Conservation (phyloP, 1,140 invertebrate genomes). For the Rhyacophila brunnea region DNA sequence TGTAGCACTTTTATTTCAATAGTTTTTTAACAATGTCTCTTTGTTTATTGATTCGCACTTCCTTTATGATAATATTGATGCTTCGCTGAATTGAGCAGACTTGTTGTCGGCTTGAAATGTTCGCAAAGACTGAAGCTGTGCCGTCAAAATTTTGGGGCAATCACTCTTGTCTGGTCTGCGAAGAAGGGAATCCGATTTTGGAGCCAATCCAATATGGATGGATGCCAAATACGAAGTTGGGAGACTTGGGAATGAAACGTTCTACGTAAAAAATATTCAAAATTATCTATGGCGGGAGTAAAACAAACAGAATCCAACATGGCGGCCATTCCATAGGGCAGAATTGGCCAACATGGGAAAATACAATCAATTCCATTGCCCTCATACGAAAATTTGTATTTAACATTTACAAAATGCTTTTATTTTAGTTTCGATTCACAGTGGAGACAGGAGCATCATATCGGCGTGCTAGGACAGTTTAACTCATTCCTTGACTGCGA, state of each 20-base stretch:
- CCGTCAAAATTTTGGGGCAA: background rate
- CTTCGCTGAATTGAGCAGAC: constrained; percentile 2
- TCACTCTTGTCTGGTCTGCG: background rate
- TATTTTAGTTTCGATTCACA: no score
- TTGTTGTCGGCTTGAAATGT: background rate
- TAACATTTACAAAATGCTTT: no score
- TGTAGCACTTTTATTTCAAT: background rate
- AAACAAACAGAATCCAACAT: no score
- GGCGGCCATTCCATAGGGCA: no score
- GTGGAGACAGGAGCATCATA: no score
- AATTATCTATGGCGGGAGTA: no score
- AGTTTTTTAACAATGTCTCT: background rate
- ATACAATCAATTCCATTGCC: no score
- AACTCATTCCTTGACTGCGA: no score
- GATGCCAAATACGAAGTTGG: constrained; percentile 28
- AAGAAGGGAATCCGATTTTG: constrained; percentile 11
- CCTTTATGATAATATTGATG: constrained; percentile 12
- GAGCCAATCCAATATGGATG: constrained; percentile 19
- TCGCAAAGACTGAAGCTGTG: constrained; percentile 1
- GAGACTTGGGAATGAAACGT: constrained; percentile 16
- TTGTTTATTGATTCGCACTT: constrained; percentile 18
- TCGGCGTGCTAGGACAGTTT: no score
- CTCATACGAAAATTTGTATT: no score
- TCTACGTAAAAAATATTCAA: no score
- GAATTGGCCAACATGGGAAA: no score